Conservation (phyloP, 2,888 invertebrate genomes). For the Archaeoteleia sp. region DNA sequence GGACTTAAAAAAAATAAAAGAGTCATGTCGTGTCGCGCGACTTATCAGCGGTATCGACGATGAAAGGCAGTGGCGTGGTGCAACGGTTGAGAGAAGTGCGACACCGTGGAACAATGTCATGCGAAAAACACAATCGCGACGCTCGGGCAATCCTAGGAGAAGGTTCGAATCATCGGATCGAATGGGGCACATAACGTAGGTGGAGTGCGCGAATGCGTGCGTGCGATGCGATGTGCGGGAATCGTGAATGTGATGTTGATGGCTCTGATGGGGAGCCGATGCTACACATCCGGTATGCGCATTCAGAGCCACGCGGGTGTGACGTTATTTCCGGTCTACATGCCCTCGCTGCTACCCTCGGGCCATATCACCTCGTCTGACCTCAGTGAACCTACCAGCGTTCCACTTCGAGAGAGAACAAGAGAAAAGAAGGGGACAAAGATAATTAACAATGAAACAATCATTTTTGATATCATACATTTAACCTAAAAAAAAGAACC, state of each 20-base stretch:
- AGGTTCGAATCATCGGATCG: slow-evolving; percentile 25
- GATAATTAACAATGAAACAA: too few species aligned
- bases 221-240: slow-evolving; percentile 68
- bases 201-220: slow-evolving; percentile 58
- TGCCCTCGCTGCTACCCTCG: slow-evolving; percentile 66
- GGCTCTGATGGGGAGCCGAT: slow-evolving; percentile 75
- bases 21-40: too few species aligned
- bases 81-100: slow-evolving; percentile 24
- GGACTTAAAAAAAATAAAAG: too few species aligned
- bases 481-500: too few species aligned
- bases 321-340: slow-evolving; percentile 75
- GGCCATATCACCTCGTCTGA: slow-evolving; percentile 71
- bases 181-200: slow-evolving; percentile 14
- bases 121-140: slow-evolving; percentile 39
- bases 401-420: slow-evolving; percentile 53
- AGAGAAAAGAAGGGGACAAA: too few species aligned
- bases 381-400: slow-evolving; percentile 69
- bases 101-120: slow-evolving; percentile 42
- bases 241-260: slow-evolving; percentile 73
- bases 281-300: slow-evolving; percentile 76
- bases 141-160: slow-evolving; percentile 33
- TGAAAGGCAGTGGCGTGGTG: slow-evolving; percentile 1
- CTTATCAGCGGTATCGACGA: background rate
- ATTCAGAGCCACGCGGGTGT: slow-evolving; percentile 75
- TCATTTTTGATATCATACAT: too few species aligned